Percentiles rank a stretch among this genome's conserved stretches.
Evolutionary conservation across 2,797 vertebrate genomes (phyloP).

Genomic region (Sebastes aleutianus): DNA sequence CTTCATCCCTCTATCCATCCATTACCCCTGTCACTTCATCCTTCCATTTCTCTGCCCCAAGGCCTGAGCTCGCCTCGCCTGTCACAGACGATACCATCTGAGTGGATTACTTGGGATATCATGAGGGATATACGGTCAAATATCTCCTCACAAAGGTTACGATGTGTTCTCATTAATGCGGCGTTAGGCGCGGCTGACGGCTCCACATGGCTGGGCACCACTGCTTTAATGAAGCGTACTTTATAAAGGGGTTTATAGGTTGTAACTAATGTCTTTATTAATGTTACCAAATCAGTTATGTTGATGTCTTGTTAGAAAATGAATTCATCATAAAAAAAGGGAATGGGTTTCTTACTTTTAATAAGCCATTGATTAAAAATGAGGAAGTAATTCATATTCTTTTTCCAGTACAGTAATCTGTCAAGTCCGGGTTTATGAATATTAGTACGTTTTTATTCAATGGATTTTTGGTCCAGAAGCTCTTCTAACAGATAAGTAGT

Average conservation of each 20-base stretch:
- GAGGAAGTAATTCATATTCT: not conserved
- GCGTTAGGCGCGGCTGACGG: not conserved
- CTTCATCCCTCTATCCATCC: slow-evolving; percentile 74
- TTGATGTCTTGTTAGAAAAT: not conserved
- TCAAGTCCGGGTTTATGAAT: not conserved
- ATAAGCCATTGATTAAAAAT: not conserved
- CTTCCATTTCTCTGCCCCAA: slow-evolving; percentile 73
- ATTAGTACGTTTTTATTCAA: not conserved
- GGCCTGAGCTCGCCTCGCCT: slow-evolving; percentile 70
- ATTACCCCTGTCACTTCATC: slow-evolving; percentile 70
- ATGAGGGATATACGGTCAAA: slow-evolving; percentile 48
- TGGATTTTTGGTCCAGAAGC: not conserved
- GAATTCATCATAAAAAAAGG: not conserved
- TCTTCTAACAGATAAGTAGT: not conserved
- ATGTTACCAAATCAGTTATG: not conserved
- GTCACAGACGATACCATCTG: slow-evolving; percentile 67
- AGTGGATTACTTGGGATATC: slow-evolving; percentile 66
- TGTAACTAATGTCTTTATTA: not conserved
- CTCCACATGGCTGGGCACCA: not conserved
- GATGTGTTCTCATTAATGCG: slow-evolving; percentile 39
- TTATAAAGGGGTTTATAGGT: not conserved
- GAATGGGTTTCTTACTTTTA: not conserved
- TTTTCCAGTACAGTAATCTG: not conserved
- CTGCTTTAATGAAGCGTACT: not conserved
- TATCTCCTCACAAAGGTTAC: slow-evolving; percentile 37